Evolutionary conservation across 2,797 vertebrate species (phyloP).

Genomic region (Rallus crepitans): DNA sequence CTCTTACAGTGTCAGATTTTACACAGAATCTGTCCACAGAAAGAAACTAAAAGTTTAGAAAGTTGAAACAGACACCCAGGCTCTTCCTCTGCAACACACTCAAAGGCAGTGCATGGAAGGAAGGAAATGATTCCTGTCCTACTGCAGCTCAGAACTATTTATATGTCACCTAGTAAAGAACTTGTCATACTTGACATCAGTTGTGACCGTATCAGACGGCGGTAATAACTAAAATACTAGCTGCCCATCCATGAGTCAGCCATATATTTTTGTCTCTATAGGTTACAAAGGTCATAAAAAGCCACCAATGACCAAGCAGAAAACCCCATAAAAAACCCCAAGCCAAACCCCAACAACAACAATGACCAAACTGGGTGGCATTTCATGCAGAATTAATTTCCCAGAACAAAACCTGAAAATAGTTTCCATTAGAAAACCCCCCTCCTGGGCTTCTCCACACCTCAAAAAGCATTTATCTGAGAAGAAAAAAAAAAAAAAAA

Average conservation of each 20-base stretch:
- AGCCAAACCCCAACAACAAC: neutral
- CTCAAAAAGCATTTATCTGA: neutral
- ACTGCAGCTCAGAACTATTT: neutral
- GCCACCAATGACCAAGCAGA: too few relatives aligned
- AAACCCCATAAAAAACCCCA: too few relatives aligned
- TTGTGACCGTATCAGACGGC: neutral
- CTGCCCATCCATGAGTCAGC: neutral
- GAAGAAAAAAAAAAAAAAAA: too few relatives aligned
- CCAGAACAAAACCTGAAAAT: neutral
- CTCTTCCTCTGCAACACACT: neutral
- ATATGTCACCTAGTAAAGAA: neutral
- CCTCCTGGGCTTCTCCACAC: neutral
- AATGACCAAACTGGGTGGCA: neutral
- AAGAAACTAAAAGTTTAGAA: neutral
- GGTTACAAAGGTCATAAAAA: neutral
- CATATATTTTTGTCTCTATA: neutral
- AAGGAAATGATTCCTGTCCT: neutral
- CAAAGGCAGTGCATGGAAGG: neutral
- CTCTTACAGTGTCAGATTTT: neutral
- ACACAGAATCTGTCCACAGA: neutral
- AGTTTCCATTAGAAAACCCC: neutral
- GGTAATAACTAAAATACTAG: neutral
- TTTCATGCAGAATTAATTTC: neutral
- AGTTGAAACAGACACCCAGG: neutral
- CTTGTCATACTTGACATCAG: neutral